Evolutionary conservation across 2,797 vertebrate species (phyloP), one percentile per base, ranked within the genome.

Genomic region (Tarsius wallacei): DNA sequence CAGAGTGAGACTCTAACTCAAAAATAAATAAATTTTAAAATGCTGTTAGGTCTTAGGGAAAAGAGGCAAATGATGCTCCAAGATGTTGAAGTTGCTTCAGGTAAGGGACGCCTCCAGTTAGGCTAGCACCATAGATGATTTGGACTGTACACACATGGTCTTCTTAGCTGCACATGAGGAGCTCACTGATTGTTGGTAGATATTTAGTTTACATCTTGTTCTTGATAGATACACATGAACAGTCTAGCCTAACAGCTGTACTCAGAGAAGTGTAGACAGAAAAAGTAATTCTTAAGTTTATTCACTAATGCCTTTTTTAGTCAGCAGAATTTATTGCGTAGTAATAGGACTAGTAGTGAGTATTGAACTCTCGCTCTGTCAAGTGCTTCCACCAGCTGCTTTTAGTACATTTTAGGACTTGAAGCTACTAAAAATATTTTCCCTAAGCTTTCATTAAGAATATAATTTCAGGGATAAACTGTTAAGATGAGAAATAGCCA

Each of bases 341-440:
- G 26, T 26, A 77, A 6, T 42, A 5, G 42, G 42, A 42, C 5
- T 42, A 42, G 42, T 42, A 87, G 51, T 31, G 73, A 94, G 42
- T 81, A 36, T 74, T 88, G 82, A 89, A 55, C 22, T 81, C 47
- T 81, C 42, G 4, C 42, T 42, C 42, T 42, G 42, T 42, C 42
- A 42, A 42, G 42, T 42, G 42, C 42, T 42, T 42, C 42, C 42
- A 42, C 42, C 4, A 42, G 70, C n/a, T 84, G 55, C n/a, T 59
- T 66, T 73, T 93, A 87, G 47, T 91, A 57, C 16, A 90, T 73
- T 83, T 84, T 36, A 78, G 42, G 33, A 80, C 31, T 68, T 91
- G 42, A 89, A 84, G 36, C 19, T 51, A 83, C 87, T 90, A 68
- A 83, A 91, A 42, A 66, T 93, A 51, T 61, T 84, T 74, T 78